A percentile compares a stretch with the other conserved stretches of the same genome.
Conservation (phyloP, 2,797 vertebrate genomes). For the Amblyraja radiata region DNA sequence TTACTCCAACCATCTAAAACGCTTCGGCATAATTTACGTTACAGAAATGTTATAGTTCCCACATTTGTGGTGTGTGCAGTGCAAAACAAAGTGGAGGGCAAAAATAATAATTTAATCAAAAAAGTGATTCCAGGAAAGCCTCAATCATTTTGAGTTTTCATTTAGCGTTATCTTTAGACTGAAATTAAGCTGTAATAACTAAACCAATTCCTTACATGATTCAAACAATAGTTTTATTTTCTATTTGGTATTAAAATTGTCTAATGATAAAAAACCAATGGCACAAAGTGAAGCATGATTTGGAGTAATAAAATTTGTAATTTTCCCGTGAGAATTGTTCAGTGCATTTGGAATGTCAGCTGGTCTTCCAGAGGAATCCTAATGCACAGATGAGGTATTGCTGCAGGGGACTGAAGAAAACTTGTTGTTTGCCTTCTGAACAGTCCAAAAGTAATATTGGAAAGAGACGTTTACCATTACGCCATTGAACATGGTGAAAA, state of each 20-base stretch:
- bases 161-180: not conserved
- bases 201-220: not conserved
- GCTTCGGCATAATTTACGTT: slow-evolving; percentile 18
- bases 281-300: not conserved
- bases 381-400: not conserved
- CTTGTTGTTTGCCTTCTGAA: not conserved
- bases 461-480: not conserved
- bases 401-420: not conserved
- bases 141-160: not conserved
- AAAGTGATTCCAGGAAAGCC: not conserved
- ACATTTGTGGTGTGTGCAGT: not conserved
- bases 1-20: slow-evolving; percentile 28
- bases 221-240: not conserved
- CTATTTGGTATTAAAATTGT: not conserved
- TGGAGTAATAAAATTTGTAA: not conserved
- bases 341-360: not conserved
- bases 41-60: slow-evolving; percentile 18
- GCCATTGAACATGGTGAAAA: not conserved
- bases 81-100: not conserved
- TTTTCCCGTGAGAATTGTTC: not conserved
- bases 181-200: not conserved
- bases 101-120: not conserved
- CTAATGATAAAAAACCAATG: not conserved
- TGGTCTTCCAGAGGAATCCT: not conserved
- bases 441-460: not conserved